phyloP scores from a whole-genome alignment of 2,797 vertebrate species.

The Nasua narica region DNA sequence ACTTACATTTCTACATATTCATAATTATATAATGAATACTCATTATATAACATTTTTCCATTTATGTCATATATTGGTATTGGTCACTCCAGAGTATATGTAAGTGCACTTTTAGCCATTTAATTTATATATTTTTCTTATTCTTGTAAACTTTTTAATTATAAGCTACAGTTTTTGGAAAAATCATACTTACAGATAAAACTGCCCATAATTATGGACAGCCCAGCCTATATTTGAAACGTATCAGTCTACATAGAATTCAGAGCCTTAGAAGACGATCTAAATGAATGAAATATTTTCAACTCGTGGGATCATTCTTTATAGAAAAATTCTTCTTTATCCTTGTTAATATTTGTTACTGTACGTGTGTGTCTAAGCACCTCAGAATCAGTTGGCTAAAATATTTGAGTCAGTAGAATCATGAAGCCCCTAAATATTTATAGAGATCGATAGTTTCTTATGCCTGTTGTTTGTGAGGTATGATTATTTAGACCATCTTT shows the following conservation, averaged over 20 bases:
- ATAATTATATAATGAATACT: neutral
- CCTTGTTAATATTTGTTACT: neutral
- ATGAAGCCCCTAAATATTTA: neutral
- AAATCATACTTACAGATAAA: neutral
- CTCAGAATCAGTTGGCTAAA: neutral
- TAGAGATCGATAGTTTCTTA: neutral
- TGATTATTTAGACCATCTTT: neutral
- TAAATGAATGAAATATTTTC: neutral
- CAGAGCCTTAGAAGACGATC: neutral
- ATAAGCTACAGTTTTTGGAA: neutral
- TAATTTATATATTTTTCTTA: neutral
- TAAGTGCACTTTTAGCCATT: neutral
- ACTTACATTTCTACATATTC: neutral
- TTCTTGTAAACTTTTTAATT: neutral
- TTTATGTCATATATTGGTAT: neutral
- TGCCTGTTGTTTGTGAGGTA: neutral
- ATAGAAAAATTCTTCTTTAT: neutral
- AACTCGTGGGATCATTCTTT: neutral
- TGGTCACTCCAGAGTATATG: neutral
- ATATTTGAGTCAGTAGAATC: neutral
- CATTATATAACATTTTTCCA: neutral
- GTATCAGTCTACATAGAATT: neutral
- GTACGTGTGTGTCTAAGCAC: neutral
- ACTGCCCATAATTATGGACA: neutral
- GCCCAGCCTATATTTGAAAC: neutral